Evolutionary conservation across 2,797 vertebrate genomes (phyloP).

Genomic region (Microctenopoma stevenorrisi): DNA sequence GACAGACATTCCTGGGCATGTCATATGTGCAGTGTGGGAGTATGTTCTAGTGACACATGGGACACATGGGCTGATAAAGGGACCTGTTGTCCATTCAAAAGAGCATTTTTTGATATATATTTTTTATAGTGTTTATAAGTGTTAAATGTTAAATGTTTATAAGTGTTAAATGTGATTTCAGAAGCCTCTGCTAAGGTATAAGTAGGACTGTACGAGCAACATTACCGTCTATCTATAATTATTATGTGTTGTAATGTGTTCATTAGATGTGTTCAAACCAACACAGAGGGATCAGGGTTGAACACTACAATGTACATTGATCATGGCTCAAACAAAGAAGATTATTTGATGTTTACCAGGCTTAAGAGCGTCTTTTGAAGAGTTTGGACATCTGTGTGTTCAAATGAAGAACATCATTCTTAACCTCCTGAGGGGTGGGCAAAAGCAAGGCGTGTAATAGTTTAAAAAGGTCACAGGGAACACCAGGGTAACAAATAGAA

Average conservation of each 20-base stretch:
- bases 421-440: too few species aligned
- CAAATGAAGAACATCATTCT: too few species aligned
- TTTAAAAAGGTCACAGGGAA: too few species aligned
- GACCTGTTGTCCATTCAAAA: constrained; percentile 35
- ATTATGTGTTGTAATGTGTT: constrained; percentile 68
- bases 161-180: not conserved
- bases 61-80: constrained; percentile 33
- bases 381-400: too few species aligned
- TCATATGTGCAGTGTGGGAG: constrained; percentile 50
- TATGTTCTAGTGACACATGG: constrained; percentile 54
- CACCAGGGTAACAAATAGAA: too few species aligned
- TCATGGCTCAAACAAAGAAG: not conserved
- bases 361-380: too few species aligned
- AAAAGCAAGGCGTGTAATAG: too few species aligned
- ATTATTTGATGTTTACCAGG: too few species aligned
- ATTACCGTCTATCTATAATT: constrained; percentile 45
- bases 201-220: constrained; percentile 28
- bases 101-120: not conserved
- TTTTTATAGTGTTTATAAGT: too few species aligned
- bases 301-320: constrained; percentile 34
- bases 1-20: constrained; percentile 41
- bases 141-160: too few species aligned
- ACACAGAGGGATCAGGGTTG: constrained; percentile 47
- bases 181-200: not conserved
- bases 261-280: constrained; percentile 73